Conservation (phyloP, 2,797 vertebrate species). For the Anniella stebbinsi region DNA sequence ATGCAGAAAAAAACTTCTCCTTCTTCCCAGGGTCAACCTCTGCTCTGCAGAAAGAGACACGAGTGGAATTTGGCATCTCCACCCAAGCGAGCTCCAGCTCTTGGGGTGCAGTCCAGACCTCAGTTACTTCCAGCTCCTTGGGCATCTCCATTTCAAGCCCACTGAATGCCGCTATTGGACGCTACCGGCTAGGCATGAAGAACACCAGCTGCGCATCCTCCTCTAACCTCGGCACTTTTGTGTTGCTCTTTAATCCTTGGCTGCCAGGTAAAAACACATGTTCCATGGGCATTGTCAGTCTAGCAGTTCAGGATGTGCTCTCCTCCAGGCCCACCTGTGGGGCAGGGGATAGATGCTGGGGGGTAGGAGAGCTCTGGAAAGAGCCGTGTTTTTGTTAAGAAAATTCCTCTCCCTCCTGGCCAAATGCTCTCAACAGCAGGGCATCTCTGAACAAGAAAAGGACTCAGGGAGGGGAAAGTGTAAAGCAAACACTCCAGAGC, state of each 20-base stretch:
- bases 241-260: slow-evolving; percentile 84
- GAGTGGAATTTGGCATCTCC: slow-evolving; percentile 72
- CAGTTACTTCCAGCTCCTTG: slow-evolving; percentile 26
- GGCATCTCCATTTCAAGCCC: slow-evolving; percentile 75
- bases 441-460: no score
- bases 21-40: slow-evolving; percentile 70
- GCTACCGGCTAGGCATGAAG: slow-evolving; percentile 73
- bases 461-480: no score
- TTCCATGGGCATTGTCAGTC: background rate
- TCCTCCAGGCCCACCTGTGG: no score
- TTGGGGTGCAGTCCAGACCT: slow-evolving; percentile 74
- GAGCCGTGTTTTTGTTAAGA: no score
- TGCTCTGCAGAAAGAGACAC: slow-evolving; percentile 69
- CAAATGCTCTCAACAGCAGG: no score
- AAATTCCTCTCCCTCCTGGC: no score
- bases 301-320: background rate
- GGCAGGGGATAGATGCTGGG: no score
- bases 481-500: no score
- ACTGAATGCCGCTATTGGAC: slow-evolving; percentile 74
- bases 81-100: background rate
- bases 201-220: background rate
- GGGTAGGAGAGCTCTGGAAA: no score
- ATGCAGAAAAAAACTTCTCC: no score
- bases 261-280: slow-evolving; percentile 69
- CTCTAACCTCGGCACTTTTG: slow-evolving; percentile 74